Base-by-base conservation (phyloP, 2,797 vertebrate genomes). In the Eulemur mongoz region DNA sequence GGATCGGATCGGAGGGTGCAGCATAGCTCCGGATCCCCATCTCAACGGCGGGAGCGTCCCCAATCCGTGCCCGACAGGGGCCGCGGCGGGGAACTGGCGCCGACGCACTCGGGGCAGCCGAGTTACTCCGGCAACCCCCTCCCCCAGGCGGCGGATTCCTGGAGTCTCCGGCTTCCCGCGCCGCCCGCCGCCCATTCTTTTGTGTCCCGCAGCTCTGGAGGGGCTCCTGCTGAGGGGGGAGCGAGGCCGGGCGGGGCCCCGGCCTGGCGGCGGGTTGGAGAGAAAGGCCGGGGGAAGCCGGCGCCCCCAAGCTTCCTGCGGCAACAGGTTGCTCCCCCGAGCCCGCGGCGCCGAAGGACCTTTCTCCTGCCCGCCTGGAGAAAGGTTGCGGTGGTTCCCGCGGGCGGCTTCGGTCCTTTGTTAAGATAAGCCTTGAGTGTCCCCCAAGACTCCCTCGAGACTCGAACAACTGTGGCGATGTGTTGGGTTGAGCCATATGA, bases 171-270 rank as follows among this genome's bases (percentile, higher is more conserved):
- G 86, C 79, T 88, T 72, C 75, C 63, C 65, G 35, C 38, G 57
- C 48, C 76, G 38, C 88, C 76, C 8, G 43, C 75, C 4, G 57
- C 84, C 35, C 13, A 0, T 69, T 93, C 90, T 59, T 96, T 97
- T 96, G 97, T 97, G 96, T 96, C 59, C 81, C 7, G 59, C 73
- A 52, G 89, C 61, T 70, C 4, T 0, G n/a, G 54, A 89, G 80
- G 73, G 81, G 86, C 75, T 65, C 40, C 35, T 20, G 83, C 35
- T 0, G 4, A 0, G 57, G 1, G 7, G 11, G 67, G 7, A 18
- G 84, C 10, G 13, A 14, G 35, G 20, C 57, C 52, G 0, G 70
- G 63, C 18, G 7, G 38, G 54, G 15, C 1, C 17, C 20, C 0
- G 7, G 65, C 17, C 57, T 8, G 30, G 30, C 22, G 7, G 45